These are phyloP conservation scores for Ryuthela nishihirai DNA, from an alignment of 2,888 invertebrate species.

Conservation along the genomic window DNA sequence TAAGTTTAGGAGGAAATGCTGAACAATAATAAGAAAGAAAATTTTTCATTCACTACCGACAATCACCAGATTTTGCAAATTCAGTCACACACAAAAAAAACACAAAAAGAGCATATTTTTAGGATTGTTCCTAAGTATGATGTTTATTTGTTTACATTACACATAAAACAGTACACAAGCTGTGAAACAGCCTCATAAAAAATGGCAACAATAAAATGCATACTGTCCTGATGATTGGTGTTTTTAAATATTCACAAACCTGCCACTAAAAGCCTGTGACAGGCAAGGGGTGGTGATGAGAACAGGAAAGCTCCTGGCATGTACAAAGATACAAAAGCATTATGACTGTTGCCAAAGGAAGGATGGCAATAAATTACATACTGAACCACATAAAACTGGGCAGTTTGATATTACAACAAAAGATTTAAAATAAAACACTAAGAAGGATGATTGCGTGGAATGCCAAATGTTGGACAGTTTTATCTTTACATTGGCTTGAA, in stretches of 20 bases:
- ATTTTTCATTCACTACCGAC: no score
- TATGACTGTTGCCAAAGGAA: not conserved
- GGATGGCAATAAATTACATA: not conserved
- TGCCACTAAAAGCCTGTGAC: slow-evolving; percentile 28
- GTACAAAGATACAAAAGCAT: not conserved
- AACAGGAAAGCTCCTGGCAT: not conserved
- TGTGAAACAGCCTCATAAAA: slow-evolving; percentile 36
- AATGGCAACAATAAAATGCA: slow-evolving; percentile 36
- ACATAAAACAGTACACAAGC: slow-evolving; percentile 37
- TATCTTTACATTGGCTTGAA: slow-evolving; percentile 8
- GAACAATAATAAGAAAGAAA: no score
- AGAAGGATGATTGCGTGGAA: slow-evolving; percentile 16
- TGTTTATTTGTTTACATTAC: slow-evolving; percentile 28
- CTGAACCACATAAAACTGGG: slow-evolving; percentile 4
- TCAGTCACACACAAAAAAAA: no score
- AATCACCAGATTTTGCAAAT: no score
- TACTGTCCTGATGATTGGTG: slow-evolving; percentile 22
- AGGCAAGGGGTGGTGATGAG: not conserved
- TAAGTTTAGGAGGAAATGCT: no score
- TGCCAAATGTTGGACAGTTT: slow-evolving; percentile 21
- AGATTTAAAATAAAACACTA: slow-evolving; percentile 18
- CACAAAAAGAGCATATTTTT: slow-evolving; percentile 1
- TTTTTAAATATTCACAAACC: slow-evolving; percentile 22
- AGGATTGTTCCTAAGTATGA: slow-evolving; percentile 14
- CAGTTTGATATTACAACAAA: slow-evolving; percentile 3